A percentile compares a stretch with the other conserved stretches of the same genome.
Conservation (phyloP, 2,113 vertebrate species). For the Neolamprologus caudopunctatus region DNA sequence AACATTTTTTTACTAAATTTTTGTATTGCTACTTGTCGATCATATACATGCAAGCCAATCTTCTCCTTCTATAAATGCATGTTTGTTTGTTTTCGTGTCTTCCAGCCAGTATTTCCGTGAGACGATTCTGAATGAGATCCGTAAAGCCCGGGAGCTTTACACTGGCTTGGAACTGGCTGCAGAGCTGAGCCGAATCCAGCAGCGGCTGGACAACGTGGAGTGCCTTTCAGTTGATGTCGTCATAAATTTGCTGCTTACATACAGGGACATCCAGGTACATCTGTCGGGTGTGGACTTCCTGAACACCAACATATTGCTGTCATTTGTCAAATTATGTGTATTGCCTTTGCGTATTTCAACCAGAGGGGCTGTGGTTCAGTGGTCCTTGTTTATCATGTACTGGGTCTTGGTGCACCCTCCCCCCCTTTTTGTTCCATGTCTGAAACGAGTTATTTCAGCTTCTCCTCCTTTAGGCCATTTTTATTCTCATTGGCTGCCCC, state of each 20-base stretch:
- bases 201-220: constrained; percentile 92
- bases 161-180: constrained; percentile 84
- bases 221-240: constrained; percentile 94
- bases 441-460: background rate
- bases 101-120: constrained; percentile 91
- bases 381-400: background rate
- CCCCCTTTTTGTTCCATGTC: background rate
- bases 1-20: background rate
- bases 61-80: background rate
- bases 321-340: background rate
- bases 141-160: constrained; percentile 88
- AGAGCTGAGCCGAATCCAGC: constrained; percentile 88
- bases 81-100: background rate
- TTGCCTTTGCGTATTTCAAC: background rate
- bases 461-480: background rate
- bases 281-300: background rate
- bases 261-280: constrained; percentile 93
- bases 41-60: background rate
- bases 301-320: background rate
- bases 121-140: constrained; percentile 90
- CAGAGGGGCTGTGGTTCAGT: background rate
- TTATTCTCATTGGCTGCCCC: background rate
- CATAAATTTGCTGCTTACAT: constrained; percentile 93
- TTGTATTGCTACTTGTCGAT: background rate
- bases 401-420: background rate